phyloP scores from a whole-genome alignment of 92 coral and sea anemone species.

The Anthopleura xanthogrammica region DNA sequence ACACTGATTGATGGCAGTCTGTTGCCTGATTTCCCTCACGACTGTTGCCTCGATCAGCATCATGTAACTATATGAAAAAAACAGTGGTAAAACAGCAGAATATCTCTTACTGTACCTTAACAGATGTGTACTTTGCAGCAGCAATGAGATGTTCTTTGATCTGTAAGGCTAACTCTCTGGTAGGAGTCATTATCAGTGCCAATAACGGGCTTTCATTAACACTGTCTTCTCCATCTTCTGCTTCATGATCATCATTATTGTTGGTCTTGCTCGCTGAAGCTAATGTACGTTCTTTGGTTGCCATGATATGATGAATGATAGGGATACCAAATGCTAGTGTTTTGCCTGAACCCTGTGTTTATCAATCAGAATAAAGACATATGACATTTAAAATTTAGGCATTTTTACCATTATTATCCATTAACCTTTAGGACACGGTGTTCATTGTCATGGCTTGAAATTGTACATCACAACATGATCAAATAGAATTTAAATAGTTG shows the following conservation, averaged over 20 bases:
- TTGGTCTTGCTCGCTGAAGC: not conserved
- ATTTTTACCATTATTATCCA: no score
- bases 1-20: no score
- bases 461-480: no score
- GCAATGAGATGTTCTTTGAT: conserved; percentile 68
- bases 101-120: conserved; percentile 44
- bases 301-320: conserved; percentile 73
- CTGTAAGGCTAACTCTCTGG: conserved; percentile 93
- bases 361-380: not conserved
- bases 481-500: no score
- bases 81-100: no score
- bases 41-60: no score
- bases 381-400: no score
- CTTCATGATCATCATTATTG: conserved; percentile 12
- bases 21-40: no score
- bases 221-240: conserved; percentile 4
- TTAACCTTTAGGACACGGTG: no score
- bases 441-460: no score
- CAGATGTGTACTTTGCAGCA: conserved; percentile 63
- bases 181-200: conserved; percentile 90
- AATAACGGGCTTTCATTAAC: conserved; percentile 38
- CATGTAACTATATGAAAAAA: no score
- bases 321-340: conserved; percentile 96
- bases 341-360: conserved; percentile 89
- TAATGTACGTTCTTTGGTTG: conserved; percentile 14